These are phyloP conservation scores for Electrophaes corylata DNA, from an alignment of 2,888 invertebrate genomes.

Conservation along the genomic window DNA sequence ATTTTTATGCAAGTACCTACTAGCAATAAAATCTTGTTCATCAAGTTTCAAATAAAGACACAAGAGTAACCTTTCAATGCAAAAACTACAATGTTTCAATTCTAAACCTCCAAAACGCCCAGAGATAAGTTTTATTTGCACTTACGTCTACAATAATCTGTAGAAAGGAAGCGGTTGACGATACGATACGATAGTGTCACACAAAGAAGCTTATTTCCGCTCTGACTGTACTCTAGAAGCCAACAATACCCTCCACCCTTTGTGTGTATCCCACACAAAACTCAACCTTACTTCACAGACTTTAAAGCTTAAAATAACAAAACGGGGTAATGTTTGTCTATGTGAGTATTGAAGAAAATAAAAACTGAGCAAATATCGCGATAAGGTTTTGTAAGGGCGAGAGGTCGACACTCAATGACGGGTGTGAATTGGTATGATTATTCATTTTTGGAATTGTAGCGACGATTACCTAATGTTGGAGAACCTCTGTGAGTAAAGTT, in stretches of 20 bases:
- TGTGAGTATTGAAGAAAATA: constrained; percentile 78
- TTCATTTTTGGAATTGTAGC: constrained; percentile 26
- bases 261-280: constrained; percentile 40
- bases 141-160: constrained; percentile 76
- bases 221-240: constrained; percentile 66
- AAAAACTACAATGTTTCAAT: constrained; percentile 17
- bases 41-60: background rate
- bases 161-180: constrained; percentile 79
- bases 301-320: constrained; percentile 7
- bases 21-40: too few relatives aligned
- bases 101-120: constrained; percentile 19
- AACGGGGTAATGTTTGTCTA: constrained; percentile 53
- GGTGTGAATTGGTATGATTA: constrained; percentile 53
- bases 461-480: constrained; percentile 45
- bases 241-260: constrained; percentile 57
- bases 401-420: constrained; percentile 75
- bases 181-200: constrained; percentile 76
- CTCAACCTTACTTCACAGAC: constrained; percentile 42
- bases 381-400: constrained; percentile 81
- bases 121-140: constrained; percentile 77
- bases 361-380: constrained; percentile 80
- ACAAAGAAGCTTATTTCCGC: constrained; percentile 83
- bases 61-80: background rate
- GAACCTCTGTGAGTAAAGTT: constrained; percentile 47
- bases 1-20: too few relatives aligned